Percentiles rank a stretch among this genome's conserved stretches.
Conservation (phyloP, 1,140 invertebrate species). For the Sycophaga agraensis region DNA sequence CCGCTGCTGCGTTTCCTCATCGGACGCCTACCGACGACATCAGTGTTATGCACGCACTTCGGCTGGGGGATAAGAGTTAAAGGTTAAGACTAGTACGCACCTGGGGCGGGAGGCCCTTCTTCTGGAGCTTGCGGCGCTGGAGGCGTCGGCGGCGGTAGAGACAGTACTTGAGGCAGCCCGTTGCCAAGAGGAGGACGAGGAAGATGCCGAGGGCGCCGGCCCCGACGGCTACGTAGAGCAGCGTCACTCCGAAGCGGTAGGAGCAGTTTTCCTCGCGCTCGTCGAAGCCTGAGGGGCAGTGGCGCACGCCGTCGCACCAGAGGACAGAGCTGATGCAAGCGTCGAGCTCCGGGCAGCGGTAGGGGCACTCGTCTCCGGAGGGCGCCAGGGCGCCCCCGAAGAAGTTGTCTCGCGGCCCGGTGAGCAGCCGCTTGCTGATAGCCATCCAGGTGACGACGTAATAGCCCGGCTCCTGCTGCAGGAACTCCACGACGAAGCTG, state of each 20-base stretch:
- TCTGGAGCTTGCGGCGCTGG: slow-evolving; percentile 62
- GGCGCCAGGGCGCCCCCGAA: slow-evolving; percentile 62
- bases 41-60: too few relatives aligned
- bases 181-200: slow-evolving; percentile 60
- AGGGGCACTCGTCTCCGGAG: slow-evolving; percentile 65
- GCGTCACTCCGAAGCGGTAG: slow-evolving; percentile 67
- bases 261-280: slow-evolving; percentile 73
- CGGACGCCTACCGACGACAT: slow-evolving; percentile 19
- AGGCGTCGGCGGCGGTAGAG: slow-evolving; percentile 62
- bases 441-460: slow-evolving; percentile 79
- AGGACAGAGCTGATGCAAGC: slow-evolving; percentile 72
- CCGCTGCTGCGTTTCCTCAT: slow-evolving; percentile 26
- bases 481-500: slow-evolving; percentile 72
- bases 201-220: slow-evolving; percentile 62
- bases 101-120: slow-evolving; percentile 58
- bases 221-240: slow-evolving; percentile 66
- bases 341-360: slow-evolving; percentile 71
- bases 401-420: slow-evolving; percentile 48
- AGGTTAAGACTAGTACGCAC: neutral
- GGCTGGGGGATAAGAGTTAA: too few relatives aligned
- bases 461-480: slow-evolving; percentile 69
- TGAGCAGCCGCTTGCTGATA: slow-evolving; percentile 68
- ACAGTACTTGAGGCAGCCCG: slow-evolving; percentile 66
- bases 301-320: slow-evolving; percentile 72
- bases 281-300: slow-evolving; percentile 75